Base-by-base conservation (phyloP, 2,797 vertebrate genomes). In the Ctenopoma kingsleyae region DNA sequence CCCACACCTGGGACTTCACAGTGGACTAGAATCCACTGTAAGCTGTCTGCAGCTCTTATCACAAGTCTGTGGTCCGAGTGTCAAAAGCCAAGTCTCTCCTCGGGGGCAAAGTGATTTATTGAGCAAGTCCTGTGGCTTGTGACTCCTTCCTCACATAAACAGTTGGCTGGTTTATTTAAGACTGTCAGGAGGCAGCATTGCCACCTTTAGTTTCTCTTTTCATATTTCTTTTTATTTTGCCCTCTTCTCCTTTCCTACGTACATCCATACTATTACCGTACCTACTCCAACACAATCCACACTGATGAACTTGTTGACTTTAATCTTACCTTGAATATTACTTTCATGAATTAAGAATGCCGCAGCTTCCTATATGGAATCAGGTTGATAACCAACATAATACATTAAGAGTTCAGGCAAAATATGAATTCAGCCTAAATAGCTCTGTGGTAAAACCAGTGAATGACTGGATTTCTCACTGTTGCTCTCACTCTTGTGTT, bases 21-120 rank as follows among this genome's bases (percentile, higher is more conserved):
- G 43, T 50, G 40, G 12, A 44, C 6, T 22, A 5, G 0, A 20
- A 17, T n/a, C 54, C 8, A 32, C 30, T 32, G 30, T 32, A 32
- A 32, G 17, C 22, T 74, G 19, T 78, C 49, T 57, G 49, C 32
- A 3, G 35, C 22, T 70, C 43, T 77, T 57, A 79, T 74, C 69
- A 63, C 43, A 52, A 27, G 44, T 32, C 23, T 62, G 74, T 27
- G 57, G 71, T 81, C 49, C 38, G 27, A 50, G 5, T 67, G 74
- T 85, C 65, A 60, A 59, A 60, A 67, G 20, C 2, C 48, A 20
- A 76, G 48, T 76, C 43, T 66, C 46, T 69, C 63, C 44, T 70
- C 32, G 1, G 32, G 22, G 53, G 20, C 8, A 53, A 32, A 12
- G 71, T 58, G 60, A 80, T 84, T 82, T 81, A 69, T 76, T 76